Conservation (phyloP, 1,140 invertebrate genomes). For the Littorina saxatilis region DNA sequence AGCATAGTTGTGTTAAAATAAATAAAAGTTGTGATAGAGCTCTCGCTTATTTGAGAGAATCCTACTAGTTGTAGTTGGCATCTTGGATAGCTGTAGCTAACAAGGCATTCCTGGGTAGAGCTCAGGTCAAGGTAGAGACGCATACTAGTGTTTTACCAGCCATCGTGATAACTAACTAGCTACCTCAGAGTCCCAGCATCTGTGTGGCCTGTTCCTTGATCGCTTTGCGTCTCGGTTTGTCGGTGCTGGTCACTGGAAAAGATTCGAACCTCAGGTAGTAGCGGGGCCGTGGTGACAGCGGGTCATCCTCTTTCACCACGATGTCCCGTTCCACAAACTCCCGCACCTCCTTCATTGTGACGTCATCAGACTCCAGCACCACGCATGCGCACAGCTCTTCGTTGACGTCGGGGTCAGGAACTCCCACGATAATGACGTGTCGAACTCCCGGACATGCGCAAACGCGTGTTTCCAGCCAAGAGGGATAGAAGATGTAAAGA, state of each 20-base stretch:
- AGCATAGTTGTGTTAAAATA: too few species aligned
- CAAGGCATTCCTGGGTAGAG: too few species aligned
- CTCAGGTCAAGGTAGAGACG: background rate
- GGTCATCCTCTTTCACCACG: background rate
- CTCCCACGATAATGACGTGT: slow-evolving; percentile 10
- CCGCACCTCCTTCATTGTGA: background rate
- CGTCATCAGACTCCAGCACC: background rate
- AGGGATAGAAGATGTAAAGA: too few species aligned
- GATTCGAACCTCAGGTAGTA: slow-evolving; percentile 19
- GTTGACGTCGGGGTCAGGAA: background rate
- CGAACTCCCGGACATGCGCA: too few species aligned
- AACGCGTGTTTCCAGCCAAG: too few species aligned
- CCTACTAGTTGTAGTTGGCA: background rate
- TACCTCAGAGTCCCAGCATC: background rate
- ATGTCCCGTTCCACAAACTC: slow-evolving; percentile 8
- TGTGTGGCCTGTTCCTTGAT: background rate
- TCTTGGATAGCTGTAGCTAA: too few species aligned
- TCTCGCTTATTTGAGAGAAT: background rate
- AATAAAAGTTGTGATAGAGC: too few species aligned
- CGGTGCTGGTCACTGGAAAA: background rate
- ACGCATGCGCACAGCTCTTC: slow-evolving; percentile 23
- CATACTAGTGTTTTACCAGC: background rate
- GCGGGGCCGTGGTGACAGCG: background rate
- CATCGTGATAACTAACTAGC: background rate
- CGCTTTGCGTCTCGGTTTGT: background rate